These are phyloP conservation scores for Cepaea hortensis DNA, from an alignment of 2,888 invertebrate species.

Conservation along the genomic window DNA sequence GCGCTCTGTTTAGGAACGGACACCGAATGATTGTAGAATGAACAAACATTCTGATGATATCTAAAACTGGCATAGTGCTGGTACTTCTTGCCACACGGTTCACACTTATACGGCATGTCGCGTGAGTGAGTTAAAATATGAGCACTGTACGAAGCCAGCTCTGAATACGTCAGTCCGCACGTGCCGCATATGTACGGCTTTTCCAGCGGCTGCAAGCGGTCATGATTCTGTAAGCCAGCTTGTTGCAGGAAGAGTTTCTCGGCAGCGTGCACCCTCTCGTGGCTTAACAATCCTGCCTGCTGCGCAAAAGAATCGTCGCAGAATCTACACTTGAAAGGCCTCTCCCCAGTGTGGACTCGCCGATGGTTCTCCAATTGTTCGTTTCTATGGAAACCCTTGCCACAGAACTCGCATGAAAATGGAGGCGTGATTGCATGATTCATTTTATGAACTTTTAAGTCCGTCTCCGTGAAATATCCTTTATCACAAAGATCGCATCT, in stretches of 20 bases:
- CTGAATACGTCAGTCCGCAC: conserved; percentile 63
- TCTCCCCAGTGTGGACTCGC: conserved; percentile 37
- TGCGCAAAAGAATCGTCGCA: conserved; percentile 44
- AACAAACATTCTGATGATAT: conserved; percentile 42
- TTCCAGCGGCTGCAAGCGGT: conserved; percentile 58
- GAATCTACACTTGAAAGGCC: conserved; percentile 42
- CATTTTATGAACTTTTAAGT: conserved; percentile 46
- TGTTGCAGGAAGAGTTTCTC: conserved; percentile 27
- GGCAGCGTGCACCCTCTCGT: conserved; percentile 35
- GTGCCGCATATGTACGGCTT: conserved; percentile 63
- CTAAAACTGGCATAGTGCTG: conserved; percentile 42
- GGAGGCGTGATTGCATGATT: conserved; percentile 39
- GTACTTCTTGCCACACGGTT: conserved; percentile 41
- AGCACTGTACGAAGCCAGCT: conserved; percentile 38
- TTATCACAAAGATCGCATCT: conserved; percentile 48
- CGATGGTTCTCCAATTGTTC: conserved; percentile 35
- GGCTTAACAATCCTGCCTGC: conserved; percentile 38
- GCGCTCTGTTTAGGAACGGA: conserved; percentile 24
- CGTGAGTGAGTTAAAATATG: conserved; percentile 36
- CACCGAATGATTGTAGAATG: conserved; percentile 33
- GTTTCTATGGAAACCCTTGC: conserved; percentile 39
- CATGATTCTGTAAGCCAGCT: conserved; percentile 54
- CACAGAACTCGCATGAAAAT: conserved; percentile 44
- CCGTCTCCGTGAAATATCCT: conserved; percentile 43
- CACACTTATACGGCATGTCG: conserved; percentile 45